Conservation (phyloP, 2,797 vertebrate species). For the Morus bassanus region DNA sequence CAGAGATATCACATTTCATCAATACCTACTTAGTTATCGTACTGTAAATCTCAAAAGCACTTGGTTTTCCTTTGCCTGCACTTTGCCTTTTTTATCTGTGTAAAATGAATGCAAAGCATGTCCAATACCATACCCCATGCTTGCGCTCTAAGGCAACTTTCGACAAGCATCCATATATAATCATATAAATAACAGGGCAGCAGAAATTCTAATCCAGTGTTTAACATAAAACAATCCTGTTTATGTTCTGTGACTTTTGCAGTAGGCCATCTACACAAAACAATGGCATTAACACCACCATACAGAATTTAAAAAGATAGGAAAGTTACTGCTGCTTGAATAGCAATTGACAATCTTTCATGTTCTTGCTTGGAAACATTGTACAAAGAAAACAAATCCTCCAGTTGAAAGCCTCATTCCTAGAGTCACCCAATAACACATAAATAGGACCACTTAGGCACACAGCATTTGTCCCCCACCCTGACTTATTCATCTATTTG, state of each 20-base stretch:
- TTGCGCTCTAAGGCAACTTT: not conserved
- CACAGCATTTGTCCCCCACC: not conserved
- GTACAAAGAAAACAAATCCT: constrained; percentile 50
- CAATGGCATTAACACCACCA: not conserved
- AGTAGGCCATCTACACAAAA: not conserved
- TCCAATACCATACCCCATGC: not conserved
- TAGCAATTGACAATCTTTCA: not conserved
- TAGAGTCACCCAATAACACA: constrained; percentile 28
- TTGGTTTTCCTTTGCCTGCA: not conserved
- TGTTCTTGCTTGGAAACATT: constrained; percentile 5
- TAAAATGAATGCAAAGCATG: not conserved
- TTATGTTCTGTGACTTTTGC: constrained; percentile 10
- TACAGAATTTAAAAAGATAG: not conserved
- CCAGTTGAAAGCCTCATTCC: constrained; percentile 49
- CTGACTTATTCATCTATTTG: constrained; percentile 37
- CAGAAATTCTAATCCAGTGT: not conserved
- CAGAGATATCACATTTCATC: not conserved
- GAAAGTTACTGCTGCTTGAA: not conserved
- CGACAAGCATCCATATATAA: not conserved
- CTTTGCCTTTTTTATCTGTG: not conserved
- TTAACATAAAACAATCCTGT: not conserved
- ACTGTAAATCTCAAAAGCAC: not conserved
- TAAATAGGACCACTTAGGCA: constrained; percentile 42
- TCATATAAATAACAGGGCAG: not conserved
- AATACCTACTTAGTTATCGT: not conserved